phyloP scores from a whole-genome alignment of 2,888 invertebrate genomes.

The Lasioglossum lativentre region DNA sequence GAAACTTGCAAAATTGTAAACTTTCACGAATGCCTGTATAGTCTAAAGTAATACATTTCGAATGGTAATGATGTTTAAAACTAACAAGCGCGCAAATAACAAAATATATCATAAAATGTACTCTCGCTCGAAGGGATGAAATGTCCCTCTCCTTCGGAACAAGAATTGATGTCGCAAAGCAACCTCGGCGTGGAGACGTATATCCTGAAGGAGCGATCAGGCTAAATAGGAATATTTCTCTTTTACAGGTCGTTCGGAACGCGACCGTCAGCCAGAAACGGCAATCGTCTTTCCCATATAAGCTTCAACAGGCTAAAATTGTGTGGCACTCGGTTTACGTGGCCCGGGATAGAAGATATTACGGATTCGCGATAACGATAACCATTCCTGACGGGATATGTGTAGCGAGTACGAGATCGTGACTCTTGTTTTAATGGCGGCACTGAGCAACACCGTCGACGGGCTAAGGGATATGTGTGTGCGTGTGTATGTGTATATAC shows the following conservation, averaged over 20 bases:
- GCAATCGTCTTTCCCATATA: constrained; percentile 15
- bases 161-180: not conserved
- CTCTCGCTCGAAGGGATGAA: not conserved
- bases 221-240: constrained; percentile 12
- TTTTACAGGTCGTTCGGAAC: constrained; percentile 9
- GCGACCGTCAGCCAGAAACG: constrained; percentile 11
- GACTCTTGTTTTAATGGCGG: constrained; percentile 74
- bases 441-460: constrained; percentile 30
- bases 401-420: constrained; percentile 64
- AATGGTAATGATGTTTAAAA: no score
- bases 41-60: no score
- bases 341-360: constrained; percentile 58
- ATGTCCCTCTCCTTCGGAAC: not conserved
- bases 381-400: constrained; percentile 60
- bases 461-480: not conserved
- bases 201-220: not conserved
- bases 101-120: no score
- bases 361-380: constrained; percentile 74
- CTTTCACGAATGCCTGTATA: no score
- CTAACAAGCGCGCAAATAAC: no score
- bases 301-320: constrained; percentile 49
- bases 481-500: constrained; percentile 3
- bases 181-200: not conserved
- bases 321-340: constrained; percentile 29
- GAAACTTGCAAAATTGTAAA: no score